A percentile compares a stretch with the other conserved stretches of the same genome.
Evolutionary conservation across 64 coral and sea anemone genomes (phyloP).

Genomic region (Cladopsammia gracilis): DNA sequence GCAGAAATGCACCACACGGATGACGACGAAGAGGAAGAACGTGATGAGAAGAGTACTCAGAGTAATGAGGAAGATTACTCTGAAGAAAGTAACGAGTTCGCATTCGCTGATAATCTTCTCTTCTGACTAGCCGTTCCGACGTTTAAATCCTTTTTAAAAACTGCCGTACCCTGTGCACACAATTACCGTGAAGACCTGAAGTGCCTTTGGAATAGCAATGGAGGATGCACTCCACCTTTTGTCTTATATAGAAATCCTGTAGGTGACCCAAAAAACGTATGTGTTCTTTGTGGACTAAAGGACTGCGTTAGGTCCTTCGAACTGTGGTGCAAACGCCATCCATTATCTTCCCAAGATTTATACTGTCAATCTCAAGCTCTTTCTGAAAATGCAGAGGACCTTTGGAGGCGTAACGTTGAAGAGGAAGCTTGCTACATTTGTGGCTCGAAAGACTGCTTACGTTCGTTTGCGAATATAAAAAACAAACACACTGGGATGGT

Average conservation of each 20-base stretch:
- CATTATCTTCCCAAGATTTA: background rate
- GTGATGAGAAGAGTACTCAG: background rate
- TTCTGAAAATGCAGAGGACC: background rate
- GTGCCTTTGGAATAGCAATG: conserved; percentile 20
- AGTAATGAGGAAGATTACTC: background rate
- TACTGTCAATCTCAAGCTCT: background rate
- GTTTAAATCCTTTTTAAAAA: background rate
- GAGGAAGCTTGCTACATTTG: conserved; percentile 5
- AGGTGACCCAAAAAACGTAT: background rate
- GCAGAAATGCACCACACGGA: background rate
- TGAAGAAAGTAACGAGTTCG: background rate
- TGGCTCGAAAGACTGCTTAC: background rate
- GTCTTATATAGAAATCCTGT: background rate
- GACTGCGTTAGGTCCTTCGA: background rate
- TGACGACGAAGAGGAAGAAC: background rate
- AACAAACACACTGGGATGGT: too few species aligned
- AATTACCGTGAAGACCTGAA: background rate
- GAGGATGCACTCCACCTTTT: background rate
- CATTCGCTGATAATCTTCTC: background rate
- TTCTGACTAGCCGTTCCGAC: background rate
- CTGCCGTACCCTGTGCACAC: background rate
- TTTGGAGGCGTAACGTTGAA: conserved; percentile 5
- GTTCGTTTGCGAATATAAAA: background rate
- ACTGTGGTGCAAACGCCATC: background rate
- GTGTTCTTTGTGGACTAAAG: conserved; percentile 5